phyloP scores from a whole-genome alignment of 2,113 vertebrate species.

The Morone saxatilis region DNA sequence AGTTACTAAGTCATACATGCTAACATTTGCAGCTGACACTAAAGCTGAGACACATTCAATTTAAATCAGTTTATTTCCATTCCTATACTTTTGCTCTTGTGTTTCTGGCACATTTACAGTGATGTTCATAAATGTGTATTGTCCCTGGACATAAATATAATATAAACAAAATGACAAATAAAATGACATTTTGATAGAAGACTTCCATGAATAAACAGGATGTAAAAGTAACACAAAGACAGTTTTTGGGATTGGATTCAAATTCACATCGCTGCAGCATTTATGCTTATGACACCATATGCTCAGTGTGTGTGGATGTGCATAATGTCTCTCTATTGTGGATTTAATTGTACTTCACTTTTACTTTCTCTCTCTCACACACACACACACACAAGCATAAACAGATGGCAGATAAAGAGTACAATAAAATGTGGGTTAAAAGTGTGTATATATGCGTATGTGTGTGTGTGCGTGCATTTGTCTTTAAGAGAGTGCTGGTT shows the following conservation, averaged over 20 bases:
- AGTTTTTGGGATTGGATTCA: neutral
- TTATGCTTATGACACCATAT: slow-evolving; percentile 10
- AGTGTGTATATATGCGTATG: neutral
- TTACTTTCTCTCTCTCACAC: neutral
- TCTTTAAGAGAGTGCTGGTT: neutral
- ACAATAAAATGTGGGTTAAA: slow-evolving; percentile 11
- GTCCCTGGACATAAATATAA: neutral
- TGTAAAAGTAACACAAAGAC: neutral
- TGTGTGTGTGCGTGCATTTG: neutral
- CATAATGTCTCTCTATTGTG: slow-evolving; percentile 7
- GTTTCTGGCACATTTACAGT: neutral
- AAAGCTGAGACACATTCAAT: neutral
- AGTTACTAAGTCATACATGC: neutral
- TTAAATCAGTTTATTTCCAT: neutral
- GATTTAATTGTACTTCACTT: slow-evolving; percentile 9
- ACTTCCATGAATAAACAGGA: neutral
- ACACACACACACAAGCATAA: neutral
- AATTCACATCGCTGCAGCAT: neutral
- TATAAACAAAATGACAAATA: neutral
- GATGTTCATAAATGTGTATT: neutral
- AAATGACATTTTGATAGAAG: neutral
- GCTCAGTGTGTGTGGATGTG: neutral
- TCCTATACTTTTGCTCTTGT: neutral
- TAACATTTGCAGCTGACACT: neutral
- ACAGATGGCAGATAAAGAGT: slow-evolving; percentile 20